phyloP scores from a whole-genome alignment of 2,888 invertebrate species.

The Heteropelma amictum region DNA sequence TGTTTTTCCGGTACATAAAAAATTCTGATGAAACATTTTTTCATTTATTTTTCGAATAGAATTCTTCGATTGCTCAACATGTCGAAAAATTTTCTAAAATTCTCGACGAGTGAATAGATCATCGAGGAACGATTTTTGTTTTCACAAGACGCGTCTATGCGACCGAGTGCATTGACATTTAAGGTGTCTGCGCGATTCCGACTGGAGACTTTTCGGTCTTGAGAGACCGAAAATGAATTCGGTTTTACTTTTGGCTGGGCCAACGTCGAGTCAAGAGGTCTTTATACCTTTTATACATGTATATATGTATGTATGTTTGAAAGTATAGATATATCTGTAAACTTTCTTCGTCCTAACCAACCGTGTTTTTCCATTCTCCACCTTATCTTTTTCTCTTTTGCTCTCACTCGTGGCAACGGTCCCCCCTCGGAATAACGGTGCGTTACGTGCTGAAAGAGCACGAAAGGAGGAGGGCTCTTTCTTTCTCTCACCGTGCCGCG shows the following conservation, averaged over 20 bases:
- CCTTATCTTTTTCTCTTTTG: constrained; percentile 14
- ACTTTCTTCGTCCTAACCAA: constrained; percentile 32
- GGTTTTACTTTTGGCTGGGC: constrained; percentile 74
- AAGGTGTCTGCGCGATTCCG: constrained; percentile 15
- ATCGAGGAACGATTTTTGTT: constrained; percentile 39
- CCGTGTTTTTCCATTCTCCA: constrained; percentile 40
- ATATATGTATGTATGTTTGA: neutral
- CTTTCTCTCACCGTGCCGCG: constrained; percentile 32
- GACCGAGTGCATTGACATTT: constrained; percentile 28
- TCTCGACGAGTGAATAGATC: too few relatives aligned
- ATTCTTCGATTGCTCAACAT: neutral
- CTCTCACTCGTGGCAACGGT: constrained; percentile 40
- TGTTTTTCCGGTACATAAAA: too few relatives aligned
- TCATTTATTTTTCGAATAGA: too few relatives aligned
- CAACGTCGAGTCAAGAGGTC: constrained; percentile 25
- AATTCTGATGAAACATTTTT: too few relatives aligned
- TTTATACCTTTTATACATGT: constrained; percentile 7
- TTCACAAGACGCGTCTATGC: constrained; percentile 6
- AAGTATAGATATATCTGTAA: neutral
- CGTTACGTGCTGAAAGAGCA: constrained; percentile 63
- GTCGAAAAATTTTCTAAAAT: too few relatives aligned
- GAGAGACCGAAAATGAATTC: constrained; percentile 75
- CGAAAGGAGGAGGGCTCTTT: too few relatives aligned
- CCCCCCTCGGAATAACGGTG: constrained; percentile 66
- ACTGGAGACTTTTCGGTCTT: constrained; percentile 49